Conservation (phyloP, 2,797 vertebrate genomes). For the Buceros bicornis region DNA sequence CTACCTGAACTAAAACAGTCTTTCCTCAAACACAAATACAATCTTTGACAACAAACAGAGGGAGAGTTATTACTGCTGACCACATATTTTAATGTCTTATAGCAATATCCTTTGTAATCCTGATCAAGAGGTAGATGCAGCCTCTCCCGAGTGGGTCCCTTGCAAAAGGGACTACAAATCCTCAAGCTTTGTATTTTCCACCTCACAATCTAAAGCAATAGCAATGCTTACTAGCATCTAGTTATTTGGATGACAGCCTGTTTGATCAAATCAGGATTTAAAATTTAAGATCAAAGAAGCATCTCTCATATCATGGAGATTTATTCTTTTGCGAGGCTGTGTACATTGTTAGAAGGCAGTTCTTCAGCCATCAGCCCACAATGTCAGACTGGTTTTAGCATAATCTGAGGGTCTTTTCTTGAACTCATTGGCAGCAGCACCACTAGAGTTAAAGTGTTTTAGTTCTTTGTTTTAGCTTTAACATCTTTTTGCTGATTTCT, state of each 20-base stretch:
- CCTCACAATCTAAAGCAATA: neutral
- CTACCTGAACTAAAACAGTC: conserved; percentile 24
- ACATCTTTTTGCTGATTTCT: conserved; percentile 40
- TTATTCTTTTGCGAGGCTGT: neutral
- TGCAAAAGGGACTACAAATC: neutral
- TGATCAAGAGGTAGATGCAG: neutral
- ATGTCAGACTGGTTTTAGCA: neutral
- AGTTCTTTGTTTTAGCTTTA: conserved; percentile 12
- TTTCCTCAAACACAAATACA: conserved; percentile 49
- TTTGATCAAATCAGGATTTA: neutral
- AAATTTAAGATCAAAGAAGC: neutral
- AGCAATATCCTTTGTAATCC: conserved; percentile 45
- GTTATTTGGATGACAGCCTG: neutral
- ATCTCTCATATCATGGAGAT: neutral
- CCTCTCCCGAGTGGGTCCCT: neutral
- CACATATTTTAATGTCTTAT: conserved; percentile 15
- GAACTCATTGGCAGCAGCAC: neutral
- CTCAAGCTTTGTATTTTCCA: neutral
- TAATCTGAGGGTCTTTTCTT: neutral
- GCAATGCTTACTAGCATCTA: neutral
- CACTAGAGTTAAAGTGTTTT: conserved; percentile 22
- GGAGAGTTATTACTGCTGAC: conserved; percentile 15
- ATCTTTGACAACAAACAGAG: conserved; percentile 18
- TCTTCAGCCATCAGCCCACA: neutral
- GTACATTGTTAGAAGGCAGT: neutral